These are phyloP conservation scores for Minunthozetes semirufus DNA, from an alignment of 2,888 invertebrate species.

Conservation along the genomic window DNA sequence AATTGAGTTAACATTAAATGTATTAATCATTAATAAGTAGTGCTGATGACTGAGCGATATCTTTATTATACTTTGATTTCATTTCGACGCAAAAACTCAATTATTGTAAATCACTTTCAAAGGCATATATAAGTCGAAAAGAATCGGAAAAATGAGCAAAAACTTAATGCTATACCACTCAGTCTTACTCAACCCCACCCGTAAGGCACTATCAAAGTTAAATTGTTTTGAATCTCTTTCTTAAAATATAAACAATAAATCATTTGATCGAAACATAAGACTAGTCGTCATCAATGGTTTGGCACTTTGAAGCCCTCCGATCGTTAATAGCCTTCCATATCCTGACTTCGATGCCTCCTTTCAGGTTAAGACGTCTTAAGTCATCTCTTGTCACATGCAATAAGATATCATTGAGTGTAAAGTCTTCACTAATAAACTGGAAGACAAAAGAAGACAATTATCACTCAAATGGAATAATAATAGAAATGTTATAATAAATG, in stretches of 20 bases:
- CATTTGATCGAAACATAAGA: background rate
- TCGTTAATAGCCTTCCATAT: slow-evolving; percentile 74
- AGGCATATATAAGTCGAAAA: background rate
- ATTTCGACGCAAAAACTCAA: background rate
- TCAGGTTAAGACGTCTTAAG: slow-evolving; percentile 66
- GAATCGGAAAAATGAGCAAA: background rate
- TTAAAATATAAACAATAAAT: background rate
- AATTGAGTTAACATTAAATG: background rate
- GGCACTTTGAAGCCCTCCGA: slow-evolving; percentile 40
- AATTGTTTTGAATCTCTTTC: background rate
- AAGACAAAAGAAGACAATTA: background rate
- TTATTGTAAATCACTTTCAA: background rate
- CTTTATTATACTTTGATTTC: background rate
- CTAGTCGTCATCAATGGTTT: background rate
- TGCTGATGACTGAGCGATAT: background rate
- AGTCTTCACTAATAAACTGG: slow-evolving; percentile 65
- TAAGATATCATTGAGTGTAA: slow-evolving; percentile 66
- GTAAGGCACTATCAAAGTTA: background rate
- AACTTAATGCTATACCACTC: background rate
- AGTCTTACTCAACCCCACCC: background rate
- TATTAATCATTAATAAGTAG: background rate
- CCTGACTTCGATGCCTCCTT: slow-evolving; percentile 73
- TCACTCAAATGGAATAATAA: background rate
- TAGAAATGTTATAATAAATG: background rate
- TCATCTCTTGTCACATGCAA: slow-evolving; percentile 73